These are phyloP conservation scores for Synanthedon formicaeformis DNA, from an alignment of 2,888 invertebrate species.

Conservation along the genomic window DNA sequence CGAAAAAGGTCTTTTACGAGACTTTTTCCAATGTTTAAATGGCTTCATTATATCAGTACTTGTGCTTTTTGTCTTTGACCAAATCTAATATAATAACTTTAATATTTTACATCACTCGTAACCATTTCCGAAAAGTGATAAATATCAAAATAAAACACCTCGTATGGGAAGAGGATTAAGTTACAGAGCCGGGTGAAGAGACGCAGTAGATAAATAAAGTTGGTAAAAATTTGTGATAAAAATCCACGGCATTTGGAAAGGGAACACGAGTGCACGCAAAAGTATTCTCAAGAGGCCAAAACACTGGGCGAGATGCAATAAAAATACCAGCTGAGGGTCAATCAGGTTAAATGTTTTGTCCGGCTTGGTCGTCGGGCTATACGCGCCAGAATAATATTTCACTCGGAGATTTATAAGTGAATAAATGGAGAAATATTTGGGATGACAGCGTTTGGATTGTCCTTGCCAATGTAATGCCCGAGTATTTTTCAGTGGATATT, in stretches of 20 bases:
- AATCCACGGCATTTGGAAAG: constrained; percentile 17
- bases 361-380: constrained; percentile 22
- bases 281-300: constrained; percentile 28
- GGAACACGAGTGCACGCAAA: constrained; percentile 20
- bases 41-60: too few relatives aligned
- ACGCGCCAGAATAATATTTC: constrained; percentile 33
- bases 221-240: constrained; percentile 17
- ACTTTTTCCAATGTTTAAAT: too few relatives aligned
- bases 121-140: too few relatives aligned
- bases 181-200: background rate
- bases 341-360: constrained; percentile 58
- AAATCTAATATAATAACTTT: too few relatives aligned
- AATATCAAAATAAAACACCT: background rate
- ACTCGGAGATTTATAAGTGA: constrained; percentile 42
- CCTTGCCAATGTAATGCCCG: background rate
- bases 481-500: background rate
- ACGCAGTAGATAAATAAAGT: background rate
- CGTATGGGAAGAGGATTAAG: background rate
- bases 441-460: constrained; percentile 16
- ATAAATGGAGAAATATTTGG: constrained; percentile 40
- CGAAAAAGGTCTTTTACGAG: too few relatives aligned
- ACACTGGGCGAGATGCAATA: constrained; percentile 38
- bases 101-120: too few relatives aligned
- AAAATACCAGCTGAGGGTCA: constrained; percentile 55
- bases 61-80: too few relatives aligned